phyloP scores from a whole-genome alignment of 2,797 vertebrate species.

The Melanotaenia boesemani region DNA sequence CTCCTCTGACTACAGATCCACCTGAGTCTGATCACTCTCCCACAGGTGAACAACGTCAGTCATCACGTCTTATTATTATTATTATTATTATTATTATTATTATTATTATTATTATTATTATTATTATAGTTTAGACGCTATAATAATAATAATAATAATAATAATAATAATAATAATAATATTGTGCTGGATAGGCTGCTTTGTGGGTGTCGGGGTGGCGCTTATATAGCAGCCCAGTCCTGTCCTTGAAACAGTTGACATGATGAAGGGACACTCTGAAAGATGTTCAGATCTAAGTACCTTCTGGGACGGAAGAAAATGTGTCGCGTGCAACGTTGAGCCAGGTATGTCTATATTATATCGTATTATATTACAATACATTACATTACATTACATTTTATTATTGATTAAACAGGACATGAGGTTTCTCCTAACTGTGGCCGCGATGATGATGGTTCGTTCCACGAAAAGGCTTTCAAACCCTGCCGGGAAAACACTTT shows the following conservation, averaged over 20 bases:
- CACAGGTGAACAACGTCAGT: no score
- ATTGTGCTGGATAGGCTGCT: no score
- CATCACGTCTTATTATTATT: no score
- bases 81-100: no score
- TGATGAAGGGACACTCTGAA: fast-evolving
- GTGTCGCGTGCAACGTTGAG: fast-evolving
- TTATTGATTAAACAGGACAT: conserved; percentile 30
- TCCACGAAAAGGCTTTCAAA: fast-evolving
- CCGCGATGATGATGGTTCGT: fast-evolving
- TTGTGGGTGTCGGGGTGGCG: neutral
- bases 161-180: no score
- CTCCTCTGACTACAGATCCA: no score
- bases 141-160: no score
- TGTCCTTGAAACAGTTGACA: neutral
- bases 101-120: no score
- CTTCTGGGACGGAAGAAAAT: fast-evolving
- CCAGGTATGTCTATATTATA: conserved; percentile 18
- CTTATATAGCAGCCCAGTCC: neutral
- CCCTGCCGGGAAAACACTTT: fast-evolving
- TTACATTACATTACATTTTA: neutral
- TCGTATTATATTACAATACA: neutral
- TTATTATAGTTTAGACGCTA: no score
- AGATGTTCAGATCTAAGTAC: fast-evolving
- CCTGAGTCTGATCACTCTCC: no score
- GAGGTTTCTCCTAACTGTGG: conserved; percentile 66